Evolutionary conservation across 2,797 vertebrate species (phyloP).

Genomic region (Cossypha caffra): DNA sequence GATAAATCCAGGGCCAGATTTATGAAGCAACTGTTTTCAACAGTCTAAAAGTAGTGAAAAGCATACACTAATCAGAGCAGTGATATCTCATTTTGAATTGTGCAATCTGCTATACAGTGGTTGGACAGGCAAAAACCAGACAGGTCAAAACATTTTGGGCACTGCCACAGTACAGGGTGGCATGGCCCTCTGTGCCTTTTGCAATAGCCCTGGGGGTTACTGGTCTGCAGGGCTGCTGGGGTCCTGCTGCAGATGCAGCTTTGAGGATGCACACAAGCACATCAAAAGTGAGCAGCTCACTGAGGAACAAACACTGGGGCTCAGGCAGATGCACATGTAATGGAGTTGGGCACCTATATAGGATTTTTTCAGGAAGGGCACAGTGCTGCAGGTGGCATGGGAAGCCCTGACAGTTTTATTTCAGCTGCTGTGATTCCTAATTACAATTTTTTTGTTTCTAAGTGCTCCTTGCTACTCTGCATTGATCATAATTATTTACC

Average conservation of each 20-base stretch:
- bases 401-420: neutral
- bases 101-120: neutral
- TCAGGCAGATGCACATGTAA: accelerated
- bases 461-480: neutral
- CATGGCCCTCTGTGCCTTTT: neutral
- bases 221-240: accelerated
- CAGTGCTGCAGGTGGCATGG: accelerated
- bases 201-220: neutral
- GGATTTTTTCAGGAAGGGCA: neutral
- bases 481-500: neutral
- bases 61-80: neutral
- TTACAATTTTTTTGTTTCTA: neutral
- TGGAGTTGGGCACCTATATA: accelerated
- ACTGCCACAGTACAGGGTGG: accelerated
- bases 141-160: neutral
- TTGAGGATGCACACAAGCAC: neutral
- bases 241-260: neutral
- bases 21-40: neutral
- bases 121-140: neutral
- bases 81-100: neutral
- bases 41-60: neutral
- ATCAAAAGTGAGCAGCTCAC: neutral
- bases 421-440: neutral
- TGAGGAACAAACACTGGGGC: neutral
- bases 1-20: neutral